Evolutionary conservation across 2,113 vertebrate genomes (phyloP).

Genomic region (Eurypyga helias): DNA sequence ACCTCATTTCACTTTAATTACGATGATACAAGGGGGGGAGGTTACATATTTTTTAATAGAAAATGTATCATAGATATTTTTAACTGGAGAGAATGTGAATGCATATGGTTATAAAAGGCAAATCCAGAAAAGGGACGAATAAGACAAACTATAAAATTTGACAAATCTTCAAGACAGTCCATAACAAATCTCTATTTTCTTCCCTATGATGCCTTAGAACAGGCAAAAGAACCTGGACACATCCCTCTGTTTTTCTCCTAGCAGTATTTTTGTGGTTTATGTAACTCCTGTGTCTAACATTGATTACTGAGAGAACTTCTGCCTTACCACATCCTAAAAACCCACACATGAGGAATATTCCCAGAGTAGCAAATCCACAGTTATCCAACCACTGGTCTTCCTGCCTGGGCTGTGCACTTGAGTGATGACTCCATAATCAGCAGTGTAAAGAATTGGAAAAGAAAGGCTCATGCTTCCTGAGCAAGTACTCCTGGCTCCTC

Average conservation of each 20-base stretch:
- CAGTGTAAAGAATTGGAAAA: neutral
- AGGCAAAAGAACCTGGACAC: neutral
- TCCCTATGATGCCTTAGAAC: neutral
- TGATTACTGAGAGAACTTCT: neutral
- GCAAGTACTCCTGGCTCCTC: neutral
- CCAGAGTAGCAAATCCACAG: neutral
- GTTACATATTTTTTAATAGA: neutral
- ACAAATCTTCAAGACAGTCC: neutral
- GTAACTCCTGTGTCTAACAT: neutral
- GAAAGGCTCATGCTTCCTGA: neutral
- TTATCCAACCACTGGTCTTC: neutral
- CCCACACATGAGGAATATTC: neutral
- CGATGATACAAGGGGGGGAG: rapidly evolving
- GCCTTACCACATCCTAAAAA: neutral
- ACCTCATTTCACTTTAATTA: neutral
- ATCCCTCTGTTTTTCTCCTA: neutral
- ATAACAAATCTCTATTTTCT: neutral
- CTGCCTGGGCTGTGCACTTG: neutral
- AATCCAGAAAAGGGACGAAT: neutral
- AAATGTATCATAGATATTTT: neutral
- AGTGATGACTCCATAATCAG: neutral
- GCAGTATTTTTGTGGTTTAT: neutral
- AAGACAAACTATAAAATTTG: neutral
- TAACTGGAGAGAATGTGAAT: neutral
- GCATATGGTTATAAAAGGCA: neutral